phyloP scores from a whole-genome alignment of 2,113 vertebrate genomes.

The Brachirus orientalis region DNA sequence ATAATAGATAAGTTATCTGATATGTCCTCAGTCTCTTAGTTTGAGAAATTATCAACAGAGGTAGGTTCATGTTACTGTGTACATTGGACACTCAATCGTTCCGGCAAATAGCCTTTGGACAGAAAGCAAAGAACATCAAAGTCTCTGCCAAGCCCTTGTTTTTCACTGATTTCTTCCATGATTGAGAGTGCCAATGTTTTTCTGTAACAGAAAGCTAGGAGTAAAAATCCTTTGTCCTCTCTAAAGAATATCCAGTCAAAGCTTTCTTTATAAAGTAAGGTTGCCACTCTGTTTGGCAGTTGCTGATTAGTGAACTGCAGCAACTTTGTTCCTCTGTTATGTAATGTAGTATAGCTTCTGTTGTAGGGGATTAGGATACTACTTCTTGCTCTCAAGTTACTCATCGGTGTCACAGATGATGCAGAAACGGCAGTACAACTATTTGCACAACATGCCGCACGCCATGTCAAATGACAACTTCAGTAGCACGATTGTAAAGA shows the following conservation, averaged over 20 bases:
- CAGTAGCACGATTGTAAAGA: no score
- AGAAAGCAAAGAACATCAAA: neutral
- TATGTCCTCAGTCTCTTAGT: no score
- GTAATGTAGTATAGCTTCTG: neutral
- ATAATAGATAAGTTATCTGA: no score
- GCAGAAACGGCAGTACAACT: neutral
- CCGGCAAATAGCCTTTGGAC: neutral
- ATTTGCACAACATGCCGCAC: neutral
- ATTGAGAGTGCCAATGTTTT: neutral
- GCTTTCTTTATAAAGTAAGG: neutral
- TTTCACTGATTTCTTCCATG: neutral
- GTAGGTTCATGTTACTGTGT: no score
- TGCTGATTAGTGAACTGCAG: neutral
- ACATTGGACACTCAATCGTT: no score
- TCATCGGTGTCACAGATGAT: neutral
- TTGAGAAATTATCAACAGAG: no score
- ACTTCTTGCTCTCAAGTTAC: neutral
- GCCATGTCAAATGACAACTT: no score
- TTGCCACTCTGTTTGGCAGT: constrained; percentile 1
- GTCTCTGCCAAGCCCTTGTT: neutral
- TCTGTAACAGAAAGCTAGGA: neutral
- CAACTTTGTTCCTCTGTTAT: neutral
- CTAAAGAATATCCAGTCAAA: neutral
- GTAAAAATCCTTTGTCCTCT: neutral
- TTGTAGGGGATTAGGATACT: neutral